Base-by-base conservation (phyloP, 2,113 vertebrate species). In the Microcebus griseorufus region DNA sequence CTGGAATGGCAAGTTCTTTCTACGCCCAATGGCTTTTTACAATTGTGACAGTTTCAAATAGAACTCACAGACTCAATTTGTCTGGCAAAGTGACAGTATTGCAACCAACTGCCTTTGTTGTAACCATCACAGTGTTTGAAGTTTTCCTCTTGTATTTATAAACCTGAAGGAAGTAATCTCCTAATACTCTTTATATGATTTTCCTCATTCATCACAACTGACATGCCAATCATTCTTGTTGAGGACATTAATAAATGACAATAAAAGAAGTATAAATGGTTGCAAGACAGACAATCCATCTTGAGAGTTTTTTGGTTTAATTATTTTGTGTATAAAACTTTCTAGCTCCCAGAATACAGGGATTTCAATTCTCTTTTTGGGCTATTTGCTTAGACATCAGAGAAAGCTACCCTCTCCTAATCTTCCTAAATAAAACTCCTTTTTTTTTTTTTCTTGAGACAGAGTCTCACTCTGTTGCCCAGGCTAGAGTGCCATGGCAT, bases 201-300 rank as follows among this genome's bases (percentile, higher is more conserved):
- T 80, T 37, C 81, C 88, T 94, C 84, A 51, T 95, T 94, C 84
- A 87, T 90, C 51, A 18, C 34, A 75, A 86, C 48, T 80, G 90
- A 79, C 78, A 55, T 14, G 22, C 73, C 62, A 86, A 48, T 97
- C 79, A 82, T 90, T 92, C 88, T 96, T 89, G 27, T 37, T 78
- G 88, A 96, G 55, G 58, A 94, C 25, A 45, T 94, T 90, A 65
- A 69, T 87, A 92, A 67, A 76, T 37, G 76, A 83, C 55, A 83
- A 90, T 67, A 69, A 87, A 86, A 96, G 45, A 86, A 42, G n/a
- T 62, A 14, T 29, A 92, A 79, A 94, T 83, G 62, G 55, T 87
- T 86, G 67, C 34, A 82, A 79, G 60, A 53, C 3, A 69, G 37
- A 29, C 45, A 76, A 82, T 60, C 62, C 81, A 10, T 29, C 62